Evolutionary conservation across 2,113 vertebrate species (phyloP).

Genomic region (Equus przewalskii): DNA sequence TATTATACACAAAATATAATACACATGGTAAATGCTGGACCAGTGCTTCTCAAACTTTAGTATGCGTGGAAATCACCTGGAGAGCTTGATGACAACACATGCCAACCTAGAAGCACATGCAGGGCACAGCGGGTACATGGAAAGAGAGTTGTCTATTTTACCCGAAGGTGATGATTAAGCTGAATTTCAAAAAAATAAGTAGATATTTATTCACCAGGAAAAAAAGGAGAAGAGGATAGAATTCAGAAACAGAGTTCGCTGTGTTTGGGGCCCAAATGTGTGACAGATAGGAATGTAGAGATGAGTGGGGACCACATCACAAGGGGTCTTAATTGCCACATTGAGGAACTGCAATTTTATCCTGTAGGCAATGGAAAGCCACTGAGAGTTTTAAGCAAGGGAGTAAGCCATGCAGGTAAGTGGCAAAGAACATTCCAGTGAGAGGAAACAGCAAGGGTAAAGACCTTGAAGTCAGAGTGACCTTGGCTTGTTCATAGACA

Average conservation of each 20-base stretch:
- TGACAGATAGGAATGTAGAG: conserved; percentile 23
- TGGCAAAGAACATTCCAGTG: conserved; percentile 43
- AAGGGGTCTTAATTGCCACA: background rate
- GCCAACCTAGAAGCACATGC: background rate
- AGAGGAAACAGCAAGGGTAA: conserved; percentile 37
- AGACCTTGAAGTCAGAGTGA: conserved; percentile 44
- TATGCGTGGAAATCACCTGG: background rate
- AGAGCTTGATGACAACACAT: conserved; percentile 7
- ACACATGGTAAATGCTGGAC: background rate
- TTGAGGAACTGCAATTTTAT: conserved; percentile 44
- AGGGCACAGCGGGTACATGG: background rate
- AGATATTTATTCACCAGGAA: background rate
- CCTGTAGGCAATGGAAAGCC: background rate
- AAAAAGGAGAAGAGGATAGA: background rate
- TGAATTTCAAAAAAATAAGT: conserved; percentile 48
- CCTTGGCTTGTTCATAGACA: background rate
- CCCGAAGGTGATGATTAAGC: conserved; percentile 6
- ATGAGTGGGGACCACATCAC: background rate
- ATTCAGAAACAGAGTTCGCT: conserved; percentile 34
- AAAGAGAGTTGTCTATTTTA: background rate
- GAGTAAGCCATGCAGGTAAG: background rate
- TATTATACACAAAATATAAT: background rate
- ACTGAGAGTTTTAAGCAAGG: conserved; percentile 41
- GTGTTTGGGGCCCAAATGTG: background rate
- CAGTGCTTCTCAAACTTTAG: conserved; percentile 24